Percentiles rank a stretch among this genome's conserved stretches.
Evolutionary conservation across 2,113 vertebrate species (phyloP).

Genomic region (Mustelus asterias): DNA sequence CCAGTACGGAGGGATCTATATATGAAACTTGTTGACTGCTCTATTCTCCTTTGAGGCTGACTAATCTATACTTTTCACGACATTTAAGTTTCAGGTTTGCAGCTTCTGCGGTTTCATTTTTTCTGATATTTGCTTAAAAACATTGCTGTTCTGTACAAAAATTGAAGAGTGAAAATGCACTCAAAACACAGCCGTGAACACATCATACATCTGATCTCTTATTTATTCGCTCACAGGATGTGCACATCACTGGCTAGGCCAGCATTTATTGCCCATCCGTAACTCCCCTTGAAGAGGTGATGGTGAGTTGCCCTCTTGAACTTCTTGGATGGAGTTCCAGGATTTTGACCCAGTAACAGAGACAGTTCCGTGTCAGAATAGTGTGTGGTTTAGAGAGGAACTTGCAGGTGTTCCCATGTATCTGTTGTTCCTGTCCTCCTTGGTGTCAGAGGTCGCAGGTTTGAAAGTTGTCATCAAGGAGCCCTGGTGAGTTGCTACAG

Average conservation of each 20-base stretch:
- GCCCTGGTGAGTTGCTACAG: not conserved
- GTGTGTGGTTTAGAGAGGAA: not conserved
- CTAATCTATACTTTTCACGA: not conserved
- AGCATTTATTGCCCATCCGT: not conserved
- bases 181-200: not conserved
- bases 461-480: not conserved
- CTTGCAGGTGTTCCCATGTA: not conserved
- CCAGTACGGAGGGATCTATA: not conserved
- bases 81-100: not conserved
- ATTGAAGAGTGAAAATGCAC: not conserved
- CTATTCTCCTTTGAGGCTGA: not conserved
- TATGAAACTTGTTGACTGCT: not conserved
- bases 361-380: not conserved
- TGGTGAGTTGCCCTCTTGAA: not conserved
- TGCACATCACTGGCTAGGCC: not conserved
- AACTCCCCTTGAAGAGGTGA: not conserved
- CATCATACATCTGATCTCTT: not conserved
- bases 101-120: not conserved
- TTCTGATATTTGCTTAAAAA: not conserved
- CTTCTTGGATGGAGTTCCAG: no score
- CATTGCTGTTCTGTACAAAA: not conserved
- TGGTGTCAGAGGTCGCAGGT: not conserved
- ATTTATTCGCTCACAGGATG: not conserved
- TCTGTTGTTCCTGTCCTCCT: not conserved
- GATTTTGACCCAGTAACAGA: not conserved